phyloP scores from a whole-genome alignment of 1,140 invertebrate genomes.

The Megalopta genalis region DNA sequence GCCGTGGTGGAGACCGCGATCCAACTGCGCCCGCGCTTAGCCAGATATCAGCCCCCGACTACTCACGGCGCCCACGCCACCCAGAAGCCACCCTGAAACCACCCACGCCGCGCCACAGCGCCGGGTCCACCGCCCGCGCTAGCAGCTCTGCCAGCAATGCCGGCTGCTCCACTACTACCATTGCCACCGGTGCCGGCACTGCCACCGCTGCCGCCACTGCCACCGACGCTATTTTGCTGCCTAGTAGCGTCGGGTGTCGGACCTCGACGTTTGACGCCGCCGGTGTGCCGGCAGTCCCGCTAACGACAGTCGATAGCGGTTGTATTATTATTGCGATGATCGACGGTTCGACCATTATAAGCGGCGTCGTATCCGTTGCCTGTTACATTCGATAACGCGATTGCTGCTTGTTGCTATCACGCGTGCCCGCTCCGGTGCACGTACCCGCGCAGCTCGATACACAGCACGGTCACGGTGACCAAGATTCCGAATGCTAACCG shows the following conservation, averaged over 20 bases:
- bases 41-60: slow-evolving; percentile 71
- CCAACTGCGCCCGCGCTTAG: slow-evolving; percentile 76
- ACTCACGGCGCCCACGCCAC: slow-evolving; percentile 60
- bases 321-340: slow-evolving; percentile 42
- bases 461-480: not conserved
- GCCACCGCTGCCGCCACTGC: too few species aligned
- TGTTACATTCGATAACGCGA: slow-evolving; percentile 50
- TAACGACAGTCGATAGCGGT: slow-evolving; percentile 47
- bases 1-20: slow-evolving; percentile 70
- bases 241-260: too few species aligned
- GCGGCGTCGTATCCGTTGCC: slow-evolving; percentile 27
- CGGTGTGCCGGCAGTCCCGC: not conserved
- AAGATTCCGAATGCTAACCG: not conserved
- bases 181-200: too few species aligned
- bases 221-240: too few species aligned
- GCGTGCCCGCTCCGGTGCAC: not conserved
- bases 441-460: not conserved
- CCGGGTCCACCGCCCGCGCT: not conserved
- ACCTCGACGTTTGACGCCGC: too few species aligned
- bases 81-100: not conserved
- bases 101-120: not conserved
- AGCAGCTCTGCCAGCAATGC: slow-evolving; percentile 9
- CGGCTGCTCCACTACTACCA: slow-evolving; percentile 10
- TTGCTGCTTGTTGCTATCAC: slow-evolving; percentile 25
- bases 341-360: slow-evolving; percentile 38